A percentile compares a stretch with the other conserved stretches of the same genome.
Conservation (phyloP, 1,140 invertebrate species). For the Asbolus verrucosus region DNA sequence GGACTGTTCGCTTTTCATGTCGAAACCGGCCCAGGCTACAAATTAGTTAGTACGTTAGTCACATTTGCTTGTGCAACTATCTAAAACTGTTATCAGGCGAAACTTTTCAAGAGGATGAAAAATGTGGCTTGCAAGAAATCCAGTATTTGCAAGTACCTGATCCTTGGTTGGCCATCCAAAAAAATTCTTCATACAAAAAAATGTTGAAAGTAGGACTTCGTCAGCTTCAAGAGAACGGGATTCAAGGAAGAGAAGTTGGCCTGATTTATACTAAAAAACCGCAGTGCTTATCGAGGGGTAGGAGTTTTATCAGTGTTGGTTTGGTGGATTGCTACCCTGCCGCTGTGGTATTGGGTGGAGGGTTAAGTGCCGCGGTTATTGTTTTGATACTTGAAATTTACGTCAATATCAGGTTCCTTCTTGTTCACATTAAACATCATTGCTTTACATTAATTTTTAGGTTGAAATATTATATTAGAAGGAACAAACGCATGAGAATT, state of each 20-base stretch:
- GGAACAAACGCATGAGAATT: too few relatives aligned
- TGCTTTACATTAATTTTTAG: neutral
- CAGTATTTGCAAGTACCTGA: conserved; percentile 71
- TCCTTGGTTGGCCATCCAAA: conserved; percentile 71
- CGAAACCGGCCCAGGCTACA: conserved; percentile 72
- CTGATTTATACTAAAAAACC: conserved; percentile 73
- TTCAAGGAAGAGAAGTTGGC: conserved; percentile 69
- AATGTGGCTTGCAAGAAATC: conserved; percentile 75
- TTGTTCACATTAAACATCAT: neutral
- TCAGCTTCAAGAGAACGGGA: conserved; percentile 71
- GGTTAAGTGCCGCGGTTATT: conserved; percentile 48
- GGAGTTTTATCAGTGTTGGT: conserved; percentile 62
- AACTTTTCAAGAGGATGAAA: conserved; percentile 75
- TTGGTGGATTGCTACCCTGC: conserved; percentile 62
- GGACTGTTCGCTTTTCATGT: conserved; percentile 75
- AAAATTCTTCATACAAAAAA: conserved; percentile 72
- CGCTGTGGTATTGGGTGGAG: conserved; percentile 54
- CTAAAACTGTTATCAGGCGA: conserved; percentile 58
- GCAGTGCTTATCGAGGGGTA: conserved; percentile 64
- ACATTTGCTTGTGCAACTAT: neutral
- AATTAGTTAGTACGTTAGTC: conserved; percentile 67
- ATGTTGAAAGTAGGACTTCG: conserved; percentile 72
- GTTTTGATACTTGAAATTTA: conserved; percentile 54
- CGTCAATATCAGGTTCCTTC: conserved; percentile 38
- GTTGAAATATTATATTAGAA: conserved; percentile 3